These are phyloP conservation scores for Lithophane ornitopus DNA, from an alignment of 2,888 invertebrate species.

Conservation along the genomic window DNA sequence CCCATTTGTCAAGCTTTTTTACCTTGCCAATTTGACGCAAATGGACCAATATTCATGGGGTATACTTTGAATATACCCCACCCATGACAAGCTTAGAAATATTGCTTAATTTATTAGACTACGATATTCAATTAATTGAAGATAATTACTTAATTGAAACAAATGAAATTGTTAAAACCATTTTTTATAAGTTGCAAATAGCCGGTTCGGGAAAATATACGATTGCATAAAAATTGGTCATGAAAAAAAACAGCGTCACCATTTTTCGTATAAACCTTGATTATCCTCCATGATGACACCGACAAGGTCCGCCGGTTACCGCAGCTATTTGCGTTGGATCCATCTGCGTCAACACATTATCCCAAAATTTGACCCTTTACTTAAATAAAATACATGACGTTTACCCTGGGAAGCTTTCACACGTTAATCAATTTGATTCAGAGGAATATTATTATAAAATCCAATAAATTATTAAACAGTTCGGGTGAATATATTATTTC, in stretches of 20 bases:
- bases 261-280: slow-evolving; percentile 56
- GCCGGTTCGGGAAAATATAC: slow-evolving; percentile 2
- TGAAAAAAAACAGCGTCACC: slow-evolving; percentile 28
- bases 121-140: neutral
- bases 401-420: slow-evolving; percentile 75
- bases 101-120: neutral
- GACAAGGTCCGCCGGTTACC: slow-evolving; percentile 71
- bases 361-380: slow-evolving; percentile 78
- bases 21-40: too few species aligned
- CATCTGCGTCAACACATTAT: slow-evolving; percentile 79
- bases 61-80: too few species aligned
- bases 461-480: neutral
- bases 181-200: slow-evolving; percentile 11
- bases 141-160: neutral
- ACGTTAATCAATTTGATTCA: slow-evolving; percentile 70
- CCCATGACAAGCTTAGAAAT: neutral
- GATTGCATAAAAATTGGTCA: slow-evolving; percentile 9
- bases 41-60: too few species aligned
- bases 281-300: slow-evolving; percentile 73
- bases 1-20: too few species aligned
- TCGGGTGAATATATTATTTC: neutral
- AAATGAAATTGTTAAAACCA: neutral
- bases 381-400: slow-evolving; percentile 78
- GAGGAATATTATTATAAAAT: slow-evolving; percentile 51
- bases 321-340: slow-evolving; percentile 77